Evolutionary conservation across 2,888 invertebrate genomes (phyloP), one percentile per base, ranked within the genome.

Genomic region (Andrena fulva): DNA sequence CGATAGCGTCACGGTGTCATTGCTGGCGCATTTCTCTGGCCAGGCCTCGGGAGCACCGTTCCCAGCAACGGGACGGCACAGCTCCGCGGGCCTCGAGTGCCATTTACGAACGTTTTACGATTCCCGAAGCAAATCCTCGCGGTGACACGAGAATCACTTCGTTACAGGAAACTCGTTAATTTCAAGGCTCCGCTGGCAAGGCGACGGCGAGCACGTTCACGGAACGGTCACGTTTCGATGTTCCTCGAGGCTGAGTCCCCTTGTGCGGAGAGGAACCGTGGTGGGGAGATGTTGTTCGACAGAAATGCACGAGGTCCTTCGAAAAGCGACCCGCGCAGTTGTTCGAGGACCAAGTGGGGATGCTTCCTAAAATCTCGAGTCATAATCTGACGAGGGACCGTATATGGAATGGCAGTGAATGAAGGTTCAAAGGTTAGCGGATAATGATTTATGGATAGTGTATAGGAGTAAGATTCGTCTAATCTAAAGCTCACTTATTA

Each of bases 101-200:
- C 29, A 10, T 16, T 8, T 16, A 20, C 20, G 20, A 59, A 27
- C 27, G 0, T 54, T n/a, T 29, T 52, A 33, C 12, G 16, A 42
- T 54, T 67, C 35, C 20, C 1, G 1, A 35, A 62, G 27, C 27
- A 2, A 0, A 27, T 7, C 10, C 6, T 2, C 5, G 1, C 10
- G 56, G 56, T 8, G 27, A 3, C 56, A 56, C 4, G 0, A 66
- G 29, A 42, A 67, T 52, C 29, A 16, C 64, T 31, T 73, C n/a
- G 16, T 33, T 60, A 27, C 12, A 20, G 33, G 66, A 31, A 67
- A 12, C 33, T 73, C 10, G 66, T 67, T 66, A 54, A 31, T 59
- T 12, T 24, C 24, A 62, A 62, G 52, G 66, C 12, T 52, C n/a
- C 33, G 24, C 16, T 52, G 0, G 3, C 7, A 20, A 31, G 33